phyloP scores from a whole-genome alignment of 2,113 vertebrate genomes.

The Coryphaenoides rupestris region DNA sequence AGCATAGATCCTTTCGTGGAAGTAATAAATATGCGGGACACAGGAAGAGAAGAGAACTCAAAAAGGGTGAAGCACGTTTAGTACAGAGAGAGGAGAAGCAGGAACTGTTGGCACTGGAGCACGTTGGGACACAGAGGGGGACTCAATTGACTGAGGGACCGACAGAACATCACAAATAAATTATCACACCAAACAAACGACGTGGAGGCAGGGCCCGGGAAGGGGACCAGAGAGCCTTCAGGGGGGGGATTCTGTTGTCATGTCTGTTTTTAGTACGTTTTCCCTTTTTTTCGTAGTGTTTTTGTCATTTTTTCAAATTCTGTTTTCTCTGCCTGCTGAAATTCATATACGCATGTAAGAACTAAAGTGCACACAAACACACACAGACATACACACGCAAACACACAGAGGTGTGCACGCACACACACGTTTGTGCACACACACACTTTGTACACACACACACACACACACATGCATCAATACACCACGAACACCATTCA shows the following conservation, averaged over 20 bases:
- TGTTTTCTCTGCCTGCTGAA: neutral
- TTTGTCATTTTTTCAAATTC: too few relatives aligned
- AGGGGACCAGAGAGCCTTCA: neutral
- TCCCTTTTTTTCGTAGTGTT: constrained; percentile 25
- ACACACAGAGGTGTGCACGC: too few relatives aligned
- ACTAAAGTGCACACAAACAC: neutral
- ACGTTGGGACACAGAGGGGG: constrained; percentile 59
- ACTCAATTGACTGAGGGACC: constrained; percentile 36
- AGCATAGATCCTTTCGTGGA: constrained; percentile 35
- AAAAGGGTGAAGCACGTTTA: constrained; percentile 50
- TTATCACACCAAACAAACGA: constrained; percentile 23
- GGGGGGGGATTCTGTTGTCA: neutral
- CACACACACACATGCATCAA: neutral
- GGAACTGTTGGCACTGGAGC: constrained; percentile 79
- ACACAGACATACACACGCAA: neutral
- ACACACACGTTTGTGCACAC: neutral
- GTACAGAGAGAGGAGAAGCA: constrained; percentile 57
- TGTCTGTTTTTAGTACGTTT: neutral
- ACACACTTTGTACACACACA: neutral
- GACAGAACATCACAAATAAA: constrained; percentile 50
- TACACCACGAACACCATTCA: too few relatives aligned
- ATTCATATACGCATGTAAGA: neutral
- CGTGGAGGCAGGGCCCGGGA: neutral
- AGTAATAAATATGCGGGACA: constrained; percentile 55
- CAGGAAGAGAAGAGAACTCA: constrained; percentile 24